These are phyloP conservation scores for Triops cancriformis DNA, from an alignment of 1,140 invertebrate species.

Conservation along the genomic window DNA sequence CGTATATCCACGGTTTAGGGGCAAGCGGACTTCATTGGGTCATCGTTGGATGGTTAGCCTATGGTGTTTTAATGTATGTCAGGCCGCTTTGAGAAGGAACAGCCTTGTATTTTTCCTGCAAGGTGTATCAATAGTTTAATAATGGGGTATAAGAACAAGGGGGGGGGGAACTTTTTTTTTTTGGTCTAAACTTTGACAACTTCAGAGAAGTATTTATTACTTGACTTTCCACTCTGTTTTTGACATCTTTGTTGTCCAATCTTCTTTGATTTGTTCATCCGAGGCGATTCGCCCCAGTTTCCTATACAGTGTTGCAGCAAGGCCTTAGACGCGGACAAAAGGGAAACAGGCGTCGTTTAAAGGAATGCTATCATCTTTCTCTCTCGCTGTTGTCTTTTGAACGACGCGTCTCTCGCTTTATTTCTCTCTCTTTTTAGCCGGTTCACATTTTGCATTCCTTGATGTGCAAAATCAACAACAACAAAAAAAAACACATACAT, in stretches of 20 bases:
- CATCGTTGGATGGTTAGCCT: background rate
- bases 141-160: background rate
- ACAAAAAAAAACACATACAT: background rate
- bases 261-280: background rate
- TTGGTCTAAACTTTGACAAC: background rate
- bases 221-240: background rate
- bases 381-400: background rate
- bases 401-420: background rate
- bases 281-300: background rate
- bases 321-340: background rate
- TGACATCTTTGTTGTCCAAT: background rate
- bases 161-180: background rate
- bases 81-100: background rate
- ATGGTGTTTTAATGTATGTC: background rate
- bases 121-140: too few species aligned
- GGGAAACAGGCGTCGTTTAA: background rate
- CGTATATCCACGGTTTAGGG: background rate
- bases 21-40: background rate
- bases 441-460: background rate
- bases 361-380: background rate
- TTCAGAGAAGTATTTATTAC: constrained; percentile 7
- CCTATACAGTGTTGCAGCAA: background rate
- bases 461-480: background rate
- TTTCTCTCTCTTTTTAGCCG: constrained; percentile 7
- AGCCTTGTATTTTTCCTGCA: too few species aligned